Percentiles rank a stretch among this genome's conserved stretches.
Evolutionary conservation across 2,888 invertebrate genomes (phyloP).

Genomic region (Tortrix viridana): DNA sequence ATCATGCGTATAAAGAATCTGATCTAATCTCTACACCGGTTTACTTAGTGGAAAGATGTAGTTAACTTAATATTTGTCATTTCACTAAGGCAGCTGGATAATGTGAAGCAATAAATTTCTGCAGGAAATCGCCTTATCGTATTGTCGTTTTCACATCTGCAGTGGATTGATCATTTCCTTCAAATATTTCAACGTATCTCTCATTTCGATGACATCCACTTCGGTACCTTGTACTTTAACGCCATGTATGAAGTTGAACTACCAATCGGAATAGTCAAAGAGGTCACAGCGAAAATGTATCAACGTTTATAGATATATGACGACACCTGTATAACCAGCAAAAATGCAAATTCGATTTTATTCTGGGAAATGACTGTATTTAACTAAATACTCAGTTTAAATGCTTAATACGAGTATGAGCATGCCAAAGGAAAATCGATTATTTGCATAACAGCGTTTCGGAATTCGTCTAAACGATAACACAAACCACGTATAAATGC

Average conservation of each 20-base stretch:
- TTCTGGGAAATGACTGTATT: slow-evolving; percentile 24
- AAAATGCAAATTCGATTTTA: slow-evolving; percentile 25
- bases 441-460: slow-evolving; percentile 37
- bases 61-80: too few relatives aligned
- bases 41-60: background rate
- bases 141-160: background rate
- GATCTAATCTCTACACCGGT: too few relatives aligned
- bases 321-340: slow-evolving; percentile 11
- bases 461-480: slow-evolving; percentile 20
- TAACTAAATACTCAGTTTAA: slow-evolving; percentile 1
- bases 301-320: background rate
- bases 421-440: slow-evolving; percentile 36
- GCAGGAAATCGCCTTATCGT: background rate
- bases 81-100: too few relatives aligned
- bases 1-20: too few relatives aligned
- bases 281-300: too few relatives aligned
- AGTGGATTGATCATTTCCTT: too few relatives aligned
- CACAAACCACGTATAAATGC: slow-evolving; percentile 16
- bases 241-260: too few relatives aligned
- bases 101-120: background rate
- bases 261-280: too few relatives aligned
- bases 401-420: slow-evolving; percentile 8
- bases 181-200: too few relatives aligned
- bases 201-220: too few relatives aligned
- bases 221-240: too few relatives aligned